Conservation (phyloP, 2,888 invertebrate genomes). For the Tupiocoris notatus region DNA sequence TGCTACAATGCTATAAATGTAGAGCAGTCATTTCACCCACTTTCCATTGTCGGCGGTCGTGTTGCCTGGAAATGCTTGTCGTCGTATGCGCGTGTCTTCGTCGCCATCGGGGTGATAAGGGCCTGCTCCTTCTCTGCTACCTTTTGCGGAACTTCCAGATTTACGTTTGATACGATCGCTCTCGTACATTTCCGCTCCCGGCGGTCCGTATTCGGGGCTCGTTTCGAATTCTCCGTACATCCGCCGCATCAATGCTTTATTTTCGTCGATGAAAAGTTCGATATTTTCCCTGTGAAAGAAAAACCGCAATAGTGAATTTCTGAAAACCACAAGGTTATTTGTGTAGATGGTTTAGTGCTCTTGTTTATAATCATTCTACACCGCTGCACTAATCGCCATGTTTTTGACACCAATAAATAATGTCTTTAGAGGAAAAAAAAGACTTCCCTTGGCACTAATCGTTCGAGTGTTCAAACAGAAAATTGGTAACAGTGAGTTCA, state of each 20-base stretch:
- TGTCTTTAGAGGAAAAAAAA: too few relatives aligned
- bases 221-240: conserved; percentile 90
- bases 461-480: too few relatives aligned
- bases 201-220: conserved; percentile 60
- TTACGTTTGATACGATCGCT: conserved; percentile 37
- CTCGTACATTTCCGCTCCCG: conserved; percentile 54
- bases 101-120: conserved; percentile 50
- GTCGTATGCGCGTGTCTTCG: conserved; percentile 54
- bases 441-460: too few relatives aligned
- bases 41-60: conserved; percentile 58
- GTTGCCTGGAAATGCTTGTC: conserved; percentile 55
- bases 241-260: conserved; percentile 86
- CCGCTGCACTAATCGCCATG: too few relatives aligned
- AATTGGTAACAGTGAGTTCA: too few relatives aligned
- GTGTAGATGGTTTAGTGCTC: too few relatives aligned
- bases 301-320: too few relatives aligned
- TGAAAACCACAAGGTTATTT: too few relatives aligned
- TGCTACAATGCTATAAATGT: too few relatives aligned
- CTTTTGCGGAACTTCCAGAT: conserved; percentile 51
- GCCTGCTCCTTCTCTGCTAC: conserved; percentile 47
- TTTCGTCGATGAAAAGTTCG: conserved; percentile 89
- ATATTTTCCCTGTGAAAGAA: conserved; percentile 70
- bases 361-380: too few relatives aligned
- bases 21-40: conserved; percentile 54
- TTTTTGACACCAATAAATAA: too few relatives aligned